Base-by-base conservation (phyloP, 2,797 vertebrate genomes). In the Pangasius krempfi region DNA sequence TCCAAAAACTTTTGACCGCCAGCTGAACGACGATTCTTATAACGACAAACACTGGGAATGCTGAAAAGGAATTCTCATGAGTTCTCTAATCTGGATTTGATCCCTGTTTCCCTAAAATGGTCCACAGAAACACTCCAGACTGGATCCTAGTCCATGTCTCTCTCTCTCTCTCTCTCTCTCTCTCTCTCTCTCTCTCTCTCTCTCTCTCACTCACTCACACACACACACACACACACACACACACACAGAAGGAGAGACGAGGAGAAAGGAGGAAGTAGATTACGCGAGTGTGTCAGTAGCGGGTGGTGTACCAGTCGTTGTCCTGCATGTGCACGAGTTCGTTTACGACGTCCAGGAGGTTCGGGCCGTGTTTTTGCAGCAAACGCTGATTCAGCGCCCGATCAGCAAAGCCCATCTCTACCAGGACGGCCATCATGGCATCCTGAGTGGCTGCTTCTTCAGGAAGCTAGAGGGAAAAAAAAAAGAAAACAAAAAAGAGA, bases 361-460 rank as follows among this genome's bases (percentile, higher is more conserved):
- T 98, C 92, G 96, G 96, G 93, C 95, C 96, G 95, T 99, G 96
- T 89, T 98, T 98, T 93, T 94, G 97, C 91, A 99, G 95, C 91
- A 99, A 95, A 0, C 90, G 87, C 90, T 98, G 94, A 94, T 99
- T 99, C 70, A 98, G 93, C 14, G 96, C 94, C 75, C 96, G 95
- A 93, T 99, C 97, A n/a, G 97, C 97, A 85, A 99, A 99, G 37
- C 98, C 98, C 98, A 99, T 99, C 95, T 99, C 98, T 89, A 96
- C 96, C 91, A 99, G 95, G 33, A 97, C 97, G 2, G 97, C 96
- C 91, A 98, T 97, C 94, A 98, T 97, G 88, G 96, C 96, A 12
- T 97, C 97, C 92, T 97, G 97, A 76, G 97, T 97, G 88, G 97
- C 97, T 0, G 94, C 91, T 75, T 95, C 96, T 76, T 94, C 90